These are phyloP conservation scores for Plebejus melissa DNA, from an alignment of 2,888 invertebrate genomes.

Conservation along the genomic window DNA sequence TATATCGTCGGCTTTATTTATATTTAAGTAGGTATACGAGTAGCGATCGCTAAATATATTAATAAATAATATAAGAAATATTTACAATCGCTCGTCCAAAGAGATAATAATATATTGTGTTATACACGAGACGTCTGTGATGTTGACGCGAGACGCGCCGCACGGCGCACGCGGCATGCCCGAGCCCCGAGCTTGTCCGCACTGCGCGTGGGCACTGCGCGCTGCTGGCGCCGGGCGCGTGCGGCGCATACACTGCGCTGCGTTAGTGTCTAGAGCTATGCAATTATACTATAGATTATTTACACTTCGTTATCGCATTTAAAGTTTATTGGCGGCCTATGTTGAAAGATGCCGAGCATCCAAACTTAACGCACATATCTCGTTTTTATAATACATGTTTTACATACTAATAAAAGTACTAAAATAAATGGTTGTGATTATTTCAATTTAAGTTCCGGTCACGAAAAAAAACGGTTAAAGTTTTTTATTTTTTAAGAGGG, in stretches of 20 bases:
- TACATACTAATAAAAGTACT: conserved; percentile 29
- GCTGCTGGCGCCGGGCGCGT: background rate
- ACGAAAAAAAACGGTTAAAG: no score
- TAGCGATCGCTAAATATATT: conserved; percentile 22
- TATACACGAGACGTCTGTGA: conserved; percentile 40
- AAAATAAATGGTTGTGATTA: conserved; percentile 19
- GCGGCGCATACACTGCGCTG: background rate
- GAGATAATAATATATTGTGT: conserved; percentile 39
- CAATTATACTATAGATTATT: conserved; percentile 25
- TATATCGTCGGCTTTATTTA: conserved; percentile 21
- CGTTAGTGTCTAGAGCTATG: conserved; percentile 3
- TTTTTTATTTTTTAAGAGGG: no score
- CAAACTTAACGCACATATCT: conserved; percentile 21
- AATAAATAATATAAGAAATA: conserved; percentile 28
- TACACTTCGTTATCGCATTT: conserved; percentile 29
- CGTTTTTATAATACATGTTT: conserved; percentile 27
- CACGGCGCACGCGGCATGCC: conserved; percentile 25
- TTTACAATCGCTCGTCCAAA: conserved; percentile 43
- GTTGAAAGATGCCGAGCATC: conserved; percentile 9
- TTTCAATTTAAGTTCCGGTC: background rate
- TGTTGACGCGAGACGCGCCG: conserved; percentile 32
- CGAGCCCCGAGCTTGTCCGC: conserved; percentile 14
- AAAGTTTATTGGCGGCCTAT: conserved; percentile 17
- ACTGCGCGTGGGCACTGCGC: background rate
- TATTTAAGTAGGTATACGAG: conserved; percentile 22